Percentiles rank a stretch among this genome's conserved stretches.
Evolutionary conservation across 1,140 invertebrate species (phyloP).

Genomic region (Ceratosolen solmsi): DNA sequence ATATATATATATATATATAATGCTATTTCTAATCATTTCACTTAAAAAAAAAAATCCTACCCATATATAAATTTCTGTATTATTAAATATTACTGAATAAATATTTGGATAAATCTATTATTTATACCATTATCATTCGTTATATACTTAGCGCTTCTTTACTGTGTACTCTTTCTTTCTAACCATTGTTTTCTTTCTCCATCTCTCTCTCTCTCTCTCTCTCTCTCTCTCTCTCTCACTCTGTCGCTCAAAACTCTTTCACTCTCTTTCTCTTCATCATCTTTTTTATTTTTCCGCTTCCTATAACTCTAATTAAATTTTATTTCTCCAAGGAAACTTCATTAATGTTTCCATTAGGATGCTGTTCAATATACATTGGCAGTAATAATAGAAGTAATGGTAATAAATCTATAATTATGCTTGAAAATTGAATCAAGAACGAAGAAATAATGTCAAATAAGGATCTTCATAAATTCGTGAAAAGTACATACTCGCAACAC

Average conservation of each 20-base stretch:
- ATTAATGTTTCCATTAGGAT: conserved; percentile 45
- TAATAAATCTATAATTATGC: not conserved
- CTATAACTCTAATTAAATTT: conserved; percentile 46
- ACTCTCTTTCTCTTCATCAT: not conserved
- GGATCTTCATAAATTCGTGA: no score
- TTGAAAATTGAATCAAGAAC: not conserved
- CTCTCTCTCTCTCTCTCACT: no score
- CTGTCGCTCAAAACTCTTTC: no score
- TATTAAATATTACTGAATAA: not conserved
- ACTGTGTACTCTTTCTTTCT: not conserved
- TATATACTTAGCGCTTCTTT: conserved; percentile 13
- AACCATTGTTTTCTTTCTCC: conserved; percentile 20
- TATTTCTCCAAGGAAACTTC: conserved; percentile 25
- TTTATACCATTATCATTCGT: conserved; percentile 39
- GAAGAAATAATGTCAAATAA: not conserved
- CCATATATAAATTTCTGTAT: no score
- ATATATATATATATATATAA: no score
- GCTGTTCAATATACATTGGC: conserved; percentile 26
- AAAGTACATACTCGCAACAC: no score
- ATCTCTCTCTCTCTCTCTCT: no score
- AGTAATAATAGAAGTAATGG: conserved; percentile 25
- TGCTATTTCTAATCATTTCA: no score
- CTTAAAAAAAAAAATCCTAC: no score
- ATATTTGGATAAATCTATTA: not conserved
- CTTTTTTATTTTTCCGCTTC: conserved; percentile 33